Evolutionary conservation across 2,888 invertebrate species (phyloP), one percentile per base, ranked within the genome.

Genomic region (Hypomecis atomaria): DNA sequence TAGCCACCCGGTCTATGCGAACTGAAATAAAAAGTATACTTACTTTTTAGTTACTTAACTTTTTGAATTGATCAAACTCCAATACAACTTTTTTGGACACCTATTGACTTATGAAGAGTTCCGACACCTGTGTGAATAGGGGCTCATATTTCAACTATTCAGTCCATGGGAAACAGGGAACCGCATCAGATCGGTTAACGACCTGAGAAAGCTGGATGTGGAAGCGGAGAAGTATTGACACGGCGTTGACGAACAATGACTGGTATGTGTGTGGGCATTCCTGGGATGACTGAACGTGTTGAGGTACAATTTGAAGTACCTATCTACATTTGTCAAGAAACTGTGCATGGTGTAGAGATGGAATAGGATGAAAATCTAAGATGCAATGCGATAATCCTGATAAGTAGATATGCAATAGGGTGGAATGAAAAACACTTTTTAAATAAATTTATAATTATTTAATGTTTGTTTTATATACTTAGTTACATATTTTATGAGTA

Each of bases 141-240:
- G 5, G 33, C 45, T 55, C 44, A 55, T 9, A 34, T 50, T 59
- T 52, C 52, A 45, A 59, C 48, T 36, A 52, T 38, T 37, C 50
- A n/a, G 13, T 34, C 7, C 13, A 47, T 56, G 59, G 23, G 54
- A 45, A 61, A 64, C 49, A 55, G 42, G 59, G 50, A 50, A 50
- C 64, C 62, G 62, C 50, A 48, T 54, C 66, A 54, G 65, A 71
- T 69, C 66, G 69, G 64, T 71, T 63, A 69, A 59, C 60, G 69
- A 71, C 65, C 50, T 49, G 55, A 50, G 66, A 68, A 69, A 66
- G 67, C 62, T 58, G 56, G 64, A 69, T 61, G 60, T 65, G 69
- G 69, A 67, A 69, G 65, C 11, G 37, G 54, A 36, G 57, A 55
- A 63, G 50, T 59, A 56, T 59, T 59, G 55, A 59, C 64, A 55